These are phyloP conservation scores for Varanus salvator DNA, from an alignment of 2,113 vertebrate species.

Conservation along the genomic window DNA sequence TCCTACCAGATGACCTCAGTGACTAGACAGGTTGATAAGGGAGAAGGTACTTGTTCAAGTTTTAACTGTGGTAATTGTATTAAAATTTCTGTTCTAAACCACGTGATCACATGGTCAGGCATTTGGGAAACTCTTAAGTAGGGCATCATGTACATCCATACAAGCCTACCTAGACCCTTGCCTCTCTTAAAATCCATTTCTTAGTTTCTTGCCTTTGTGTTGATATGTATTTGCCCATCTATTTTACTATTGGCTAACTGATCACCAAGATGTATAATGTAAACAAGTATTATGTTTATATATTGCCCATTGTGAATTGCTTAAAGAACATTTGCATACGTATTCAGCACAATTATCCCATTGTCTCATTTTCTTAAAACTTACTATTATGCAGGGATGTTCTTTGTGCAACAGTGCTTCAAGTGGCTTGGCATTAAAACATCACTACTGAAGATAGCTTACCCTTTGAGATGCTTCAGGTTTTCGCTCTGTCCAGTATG, in stretches of 20 bases:
- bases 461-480: slow-evolving; percentile 62
- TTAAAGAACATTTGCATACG: not conserved
- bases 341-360: not conserved
- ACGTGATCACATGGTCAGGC: too few species aligned
- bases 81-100: too few species aligned
- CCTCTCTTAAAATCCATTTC: not conserved
- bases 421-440: slow-evolving; percentile 58
- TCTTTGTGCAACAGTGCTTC: slow-evolving; percentile 69
- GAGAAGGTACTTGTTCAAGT: too few species aligned
- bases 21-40: too few species aligned
- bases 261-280: not conserved
- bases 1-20: too few species aligned
- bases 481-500: slow-evolving; percentile 75
- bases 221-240: not conserved
- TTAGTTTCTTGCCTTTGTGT: not conserved
- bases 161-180: too few species aligned
- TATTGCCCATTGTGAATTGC: not conserved
- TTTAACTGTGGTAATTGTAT: too few species aligned
- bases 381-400: slow-evolving; percentile 75
- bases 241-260: slow-evolving; percentile 8
- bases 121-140: too few species aligned
- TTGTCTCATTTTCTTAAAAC: slow-evolving; percentile 55
- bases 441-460: slow-evolving; percentile 65
- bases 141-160: too few species aligned
- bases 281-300: not conserved